These are phyloP conservation scores for Agrochola circellaris DNA, from an alignment of 2,888 invertebrate species.

Conservation along the genomic window DNA sequence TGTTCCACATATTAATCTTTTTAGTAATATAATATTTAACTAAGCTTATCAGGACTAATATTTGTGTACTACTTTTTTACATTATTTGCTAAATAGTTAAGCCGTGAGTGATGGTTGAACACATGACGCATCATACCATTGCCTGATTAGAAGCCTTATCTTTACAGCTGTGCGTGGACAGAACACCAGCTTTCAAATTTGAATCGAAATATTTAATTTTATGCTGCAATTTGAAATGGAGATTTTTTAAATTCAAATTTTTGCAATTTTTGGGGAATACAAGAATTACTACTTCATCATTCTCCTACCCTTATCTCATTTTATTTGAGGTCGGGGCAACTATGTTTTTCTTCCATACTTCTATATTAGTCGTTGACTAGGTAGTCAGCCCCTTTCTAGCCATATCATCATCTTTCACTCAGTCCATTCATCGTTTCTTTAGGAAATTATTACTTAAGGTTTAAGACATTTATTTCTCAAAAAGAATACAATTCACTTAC, in stretches of 20 bases:
- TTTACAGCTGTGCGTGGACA: slow-evolving; percentile 26
- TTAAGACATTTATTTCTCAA: no score
- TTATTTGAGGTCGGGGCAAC: no score
- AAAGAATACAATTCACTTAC: no score
- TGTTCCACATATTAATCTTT: slow-evolving; percentile 7
- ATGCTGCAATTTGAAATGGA: background rate
- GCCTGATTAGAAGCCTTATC: slow-evolving; percentile 68
- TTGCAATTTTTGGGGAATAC: background rate
- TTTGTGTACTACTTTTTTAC: slow-evolving; percentile 50
- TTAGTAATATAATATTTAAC: slow-evolving; percentile 26
- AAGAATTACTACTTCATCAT: background rate
- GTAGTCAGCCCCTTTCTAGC: no score
- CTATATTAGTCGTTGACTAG: no score
- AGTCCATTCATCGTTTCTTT: no score
- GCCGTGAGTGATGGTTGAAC: slow-evolving; percentile 36
- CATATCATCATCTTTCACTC: no score
- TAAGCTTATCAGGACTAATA: slow-evolving; percentile 47
- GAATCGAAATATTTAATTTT: background rate
- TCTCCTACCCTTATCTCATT: no score
- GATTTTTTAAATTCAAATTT: background rate
- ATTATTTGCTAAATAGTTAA: slow-evolving; percentile 43
- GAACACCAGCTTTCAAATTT: slow-evolving; percentile 13
- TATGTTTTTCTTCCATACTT: no score
- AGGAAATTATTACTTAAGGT: background rate
- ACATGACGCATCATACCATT: slow-evolving; percentile 60